Conservation (phyloP, 2,888 invertebrate species). For the Galerucella pusilla region DNA sequence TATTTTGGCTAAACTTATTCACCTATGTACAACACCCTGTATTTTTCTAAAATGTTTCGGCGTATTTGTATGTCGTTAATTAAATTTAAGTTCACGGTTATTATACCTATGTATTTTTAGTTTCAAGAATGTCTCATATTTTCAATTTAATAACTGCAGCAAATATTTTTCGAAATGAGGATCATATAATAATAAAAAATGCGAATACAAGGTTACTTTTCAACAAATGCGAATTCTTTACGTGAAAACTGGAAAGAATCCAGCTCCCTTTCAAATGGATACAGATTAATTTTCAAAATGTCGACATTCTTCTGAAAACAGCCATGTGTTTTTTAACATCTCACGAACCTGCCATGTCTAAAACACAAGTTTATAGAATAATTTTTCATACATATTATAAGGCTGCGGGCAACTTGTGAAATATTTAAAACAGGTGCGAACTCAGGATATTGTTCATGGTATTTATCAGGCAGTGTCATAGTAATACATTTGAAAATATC, state of each 20-base stretch:
- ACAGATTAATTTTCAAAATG: constrained; percentile 19
- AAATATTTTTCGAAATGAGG: background rate
- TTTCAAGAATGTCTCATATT: too few relatives aligned
- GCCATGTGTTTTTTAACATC: constrained; percentile 22
- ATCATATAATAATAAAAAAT: background rate
- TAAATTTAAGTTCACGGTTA: too few relatives aligned
- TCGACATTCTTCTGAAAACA: constrained; percentile 20
- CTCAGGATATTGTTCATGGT: background rate
- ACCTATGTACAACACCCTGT: too few relatives aligned
- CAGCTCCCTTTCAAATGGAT: constrained; percentile 20
- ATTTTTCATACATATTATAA: background rate
- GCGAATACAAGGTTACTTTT: background rate
- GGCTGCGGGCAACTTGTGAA: background rate
- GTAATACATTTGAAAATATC: too few relatives aligned
- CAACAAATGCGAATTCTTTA: background rate
- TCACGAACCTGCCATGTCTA: constrained; percentile 8
- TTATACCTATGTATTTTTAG: too few relatives aligned
- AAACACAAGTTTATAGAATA: background rate
- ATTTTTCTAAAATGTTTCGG: too few relatives aligned
- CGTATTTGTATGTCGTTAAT: too few relatives aligned
- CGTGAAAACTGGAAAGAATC: constrained; percentile 15
- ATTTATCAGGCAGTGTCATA: too few relatives aligned
- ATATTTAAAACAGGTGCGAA: background rate
- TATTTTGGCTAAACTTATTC: too few relatives aligned
- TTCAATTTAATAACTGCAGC: background rate